Percentiles rank a stretch among this genome's conserved stretches.
Conservation (phyloP, 2,797 vertebrate species). For the Fistularia tabacaria region DNA sequence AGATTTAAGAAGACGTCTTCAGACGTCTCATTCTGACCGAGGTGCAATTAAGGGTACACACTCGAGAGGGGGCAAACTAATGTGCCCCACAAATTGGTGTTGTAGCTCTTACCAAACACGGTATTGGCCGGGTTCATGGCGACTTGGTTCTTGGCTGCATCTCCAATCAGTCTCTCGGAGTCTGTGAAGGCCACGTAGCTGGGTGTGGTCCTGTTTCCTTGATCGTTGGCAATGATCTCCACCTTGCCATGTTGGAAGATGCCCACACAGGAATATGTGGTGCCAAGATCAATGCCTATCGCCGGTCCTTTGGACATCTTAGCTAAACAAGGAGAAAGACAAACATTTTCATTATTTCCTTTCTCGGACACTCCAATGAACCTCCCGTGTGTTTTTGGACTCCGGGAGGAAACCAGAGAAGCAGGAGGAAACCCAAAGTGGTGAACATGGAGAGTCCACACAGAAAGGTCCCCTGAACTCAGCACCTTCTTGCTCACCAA, state of each 20-base stretch:
- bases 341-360: background rate
- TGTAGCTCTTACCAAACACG: conserved; percentile 79
- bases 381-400: no score
- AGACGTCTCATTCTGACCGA: background rate
- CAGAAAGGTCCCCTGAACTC: no score
- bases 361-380: no score
- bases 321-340: conserved; percentile 3
- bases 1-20: conserved; percentile 2
- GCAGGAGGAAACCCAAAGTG: no score
- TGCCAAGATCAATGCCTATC: conserved; percentile 81
- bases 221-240: conserved; percentile 83
- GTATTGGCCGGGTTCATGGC: conserved; percentile 91
- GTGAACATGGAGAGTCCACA: no score
- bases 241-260: conserved; percentile 84
- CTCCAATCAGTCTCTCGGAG: conserved; percentile 85
- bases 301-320: conserved; percentile 82
- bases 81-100: no score
- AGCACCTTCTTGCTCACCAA: no score
- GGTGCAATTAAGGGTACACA: no score
- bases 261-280: conserved; percentile 83
- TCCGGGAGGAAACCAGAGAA: no score
- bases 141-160: conserved; percentile 91
- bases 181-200: conserved; percentile 92
- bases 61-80: no score
- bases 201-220: conserved; percentile 86